A percentile compares a stretch with the other conserved stretches of the same genome.
Evolutionary conservation across 2,888 invertebrate species (phyloP).

Genomic region (Synanthedon andrenaeformis): DNA sequence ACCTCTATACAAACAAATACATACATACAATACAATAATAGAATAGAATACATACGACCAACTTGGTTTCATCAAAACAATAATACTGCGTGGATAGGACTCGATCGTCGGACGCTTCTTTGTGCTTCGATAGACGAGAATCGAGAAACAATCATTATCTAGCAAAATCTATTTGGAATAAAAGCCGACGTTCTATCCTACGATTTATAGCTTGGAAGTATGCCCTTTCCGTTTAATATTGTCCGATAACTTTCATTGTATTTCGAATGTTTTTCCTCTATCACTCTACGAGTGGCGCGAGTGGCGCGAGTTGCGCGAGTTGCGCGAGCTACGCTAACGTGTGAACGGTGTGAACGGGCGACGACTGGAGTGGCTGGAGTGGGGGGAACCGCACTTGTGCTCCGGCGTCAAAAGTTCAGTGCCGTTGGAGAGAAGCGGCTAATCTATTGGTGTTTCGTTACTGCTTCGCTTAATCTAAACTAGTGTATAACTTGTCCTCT

Average conservation of each 20-base stretch:
- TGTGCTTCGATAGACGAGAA: slow-evolving; percentile 63
- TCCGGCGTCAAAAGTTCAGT: slow-evolving; percentile 61
- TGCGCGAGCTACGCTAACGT: slow-evolving; percentile 60
- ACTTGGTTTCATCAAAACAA: slow-evolving; percentile 57
- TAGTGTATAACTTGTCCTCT: slow-evolving; percentile 69
- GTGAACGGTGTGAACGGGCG: slow-evolving; percentile 27
- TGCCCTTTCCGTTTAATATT: slow-evolving; percentile 64
- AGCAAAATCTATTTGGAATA: slow-evolving; percentile 70
- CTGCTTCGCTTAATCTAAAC: slow-evolving; percentile 67
- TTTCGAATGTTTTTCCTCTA: slow-evolving; percentile 52
- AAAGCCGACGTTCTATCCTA: slow-evolving; percentile 67
- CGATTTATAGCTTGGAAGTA: slow-evolving; percentile 66
- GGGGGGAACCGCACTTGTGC: slow-evolving; percentile 28
- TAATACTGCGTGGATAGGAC: slow-evolving; percentile 64
- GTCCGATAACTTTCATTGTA: slow-evolving; percentile 66
- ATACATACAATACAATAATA: too few species aligned
- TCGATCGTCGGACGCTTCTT: slow-evolving; percentile 58
- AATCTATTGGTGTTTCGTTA: slow-evolving; percentile 70
- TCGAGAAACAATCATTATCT: slow-evolving; percentile 60
- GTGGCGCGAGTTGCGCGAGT: too few species aligned
- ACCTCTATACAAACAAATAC: background rate
- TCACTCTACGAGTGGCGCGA: slow-evolving; percentile 67
- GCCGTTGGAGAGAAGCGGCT: slow-evolving; percentile 69
- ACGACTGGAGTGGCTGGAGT: slow-evolving; percentile 2
- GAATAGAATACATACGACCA: slow-evolving; percentile 48